phyloP scores from a whole-genome alignment of 1,140 invertebrate species.

The Holotrichia oblita region DNA sequence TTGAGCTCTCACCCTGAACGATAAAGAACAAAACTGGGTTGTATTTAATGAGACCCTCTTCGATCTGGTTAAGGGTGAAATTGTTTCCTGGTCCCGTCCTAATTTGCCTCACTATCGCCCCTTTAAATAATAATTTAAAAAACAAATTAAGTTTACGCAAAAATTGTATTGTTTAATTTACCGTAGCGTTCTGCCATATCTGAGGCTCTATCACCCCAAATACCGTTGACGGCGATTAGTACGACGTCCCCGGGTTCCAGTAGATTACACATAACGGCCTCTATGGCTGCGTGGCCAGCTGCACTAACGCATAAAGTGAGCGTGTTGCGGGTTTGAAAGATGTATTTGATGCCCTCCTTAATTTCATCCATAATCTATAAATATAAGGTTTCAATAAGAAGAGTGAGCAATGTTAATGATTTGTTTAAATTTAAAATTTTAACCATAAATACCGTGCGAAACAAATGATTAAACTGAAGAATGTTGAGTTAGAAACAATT shows the following conservation, averaged over 20 bases:
- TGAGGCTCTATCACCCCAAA: slow-evolving; percentile 82
- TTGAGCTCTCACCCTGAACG: slow-evolving; percentile 87
- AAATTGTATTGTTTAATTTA: slow-evolving; percentile 46
- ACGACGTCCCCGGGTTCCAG: slow-evolving; percentile 79
- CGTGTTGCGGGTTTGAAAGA: slow-evolving; percentile 84
- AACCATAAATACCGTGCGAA: no score
- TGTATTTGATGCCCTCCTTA: slow-evolving; percentile 81
- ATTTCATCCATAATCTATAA: slow-evolving; percentile 89
- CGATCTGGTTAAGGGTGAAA: slow-evolving; percentile 68
- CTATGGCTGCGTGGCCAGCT: slow-evolving; percentile 86
- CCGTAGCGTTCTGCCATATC: slow-evolving; percentile 75
- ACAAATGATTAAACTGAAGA: no score
- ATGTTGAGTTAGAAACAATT: no score
- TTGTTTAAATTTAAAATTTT: not conserved
- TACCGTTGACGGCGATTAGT: slow-evolving; percentile 76
- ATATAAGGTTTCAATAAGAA: slow-evolving; percentile 23
- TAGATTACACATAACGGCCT: slow-evolving; percentile 81
- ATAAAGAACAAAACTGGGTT: slow-evolving; percentile 80
- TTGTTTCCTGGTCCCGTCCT: slow-evolving; percentile 64
- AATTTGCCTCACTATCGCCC: slow-evolving; percentile 59
- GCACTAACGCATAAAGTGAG: slow-evolving; percentile 82
- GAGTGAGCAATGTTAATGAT: no score
- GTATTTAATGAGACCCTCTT: slow-evolving; percentile 68
- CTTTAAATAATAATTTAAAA: slow-evolving; percentile 41
- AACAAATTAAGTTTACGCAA: not conserved